Percentiles rank a stretch among this genome's conserved stretches.
These are phyloP conservation scores for Calameuta idolon DNA, from an alignment of 2,888 invertebrate species.

Conservation along the genomic window DNA sequence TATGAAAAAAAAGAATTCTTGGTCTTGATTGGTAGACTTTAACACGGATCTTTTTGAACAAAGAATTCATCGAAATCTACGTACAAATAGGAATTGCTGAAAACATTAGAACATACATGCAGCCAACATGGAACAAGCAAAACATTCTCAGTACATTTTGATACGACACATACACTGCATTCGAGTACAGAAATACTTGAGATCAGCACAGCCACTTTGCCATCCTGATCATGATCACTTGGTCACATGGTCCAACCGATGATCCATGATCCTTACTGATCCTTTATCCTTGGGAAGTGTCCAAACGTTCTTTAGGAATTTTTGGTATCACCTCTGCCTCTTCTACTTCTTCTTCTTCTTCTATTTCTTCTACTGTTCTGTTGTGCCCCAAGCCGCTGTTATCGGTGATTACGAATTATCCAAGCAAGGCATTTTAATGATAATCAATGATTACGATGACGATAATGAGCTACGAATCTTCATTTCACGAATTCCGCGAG, in stretches of 20 bases:
- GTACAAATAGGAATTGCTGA: neutral
- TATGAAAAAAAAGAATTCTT: neutral
- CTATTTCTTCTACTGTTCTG: conserved; percentile 29
- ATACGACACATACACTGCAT: conserved; percentile 58
- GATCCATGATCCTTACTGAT: neutral
- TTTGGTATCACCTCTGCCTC: conserved; percentile 11
- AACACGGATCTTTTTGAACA: neutral
- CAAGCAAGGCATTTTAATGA: conserved; percentile 45
- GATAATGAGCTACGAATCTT: conserved; percentile 47
- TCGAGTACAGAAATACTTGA: conserved; percentile 53
- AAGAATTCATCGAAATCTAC: neutral
- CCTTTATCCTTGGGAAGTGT: neutral
- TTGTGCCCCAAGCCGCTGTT: conserved; percentile 32
- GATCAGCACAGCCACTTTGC: conserved; percentile 37
- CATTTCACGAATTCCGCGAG: conserved; percentile 51
- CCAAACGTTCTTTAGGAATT: neutral
- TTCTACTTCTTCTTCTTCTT: conserved; percentile 25
- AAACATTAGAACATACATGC: conserved; percentile 18
- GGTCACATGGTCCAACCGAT: neutral
- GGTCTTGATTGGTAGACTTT: neutral
- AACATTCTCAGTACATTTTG: conserved; percentile 38
- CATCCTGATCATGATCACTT: neutral
- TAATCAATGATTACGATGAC: conserved; percentile 33
- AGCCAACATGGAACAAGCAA: conserved; percentile 17
- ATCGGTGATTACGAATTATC: conserved; percentile 41